Base-by-base conservation (phyloP, 2,888 invertebrate species). In the Schizaphis graminum region DNA sequence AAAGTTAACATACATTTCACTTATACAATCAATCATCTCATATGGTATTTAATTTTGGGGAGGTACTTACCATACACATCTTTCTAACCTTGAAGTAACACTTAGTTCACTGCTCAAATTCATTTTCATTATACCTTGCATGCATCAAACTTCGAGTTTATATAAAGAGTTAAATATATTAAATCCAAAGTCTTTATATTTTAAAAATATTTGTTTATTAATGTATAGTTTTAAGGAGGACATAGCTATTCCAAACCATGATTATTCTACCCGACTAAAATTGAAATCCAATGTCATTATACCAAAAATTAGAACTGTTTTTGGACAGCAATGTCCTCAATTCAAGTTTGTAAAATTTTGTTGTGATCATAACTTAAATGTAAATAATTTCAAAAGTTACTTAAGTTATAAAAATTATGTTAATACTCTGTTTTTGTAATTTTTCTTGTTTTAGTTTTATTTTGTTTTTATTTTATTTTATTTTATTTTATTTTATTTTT, bases 101-200 rank as follows among this genome's bases (percentile, higher is more conserved):
- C 13, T 87, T 0, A 49, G 16, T n/a, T 53, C n/a, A 87, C 49
- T 53, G 0, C 0, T 87, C 87, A 53, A 53, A 53, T 49, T 87
- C 16, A 87, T 57, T 87, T 87, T 89, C 11, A 88, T 49, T 89
- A 26, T 57, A 13, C 89, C 89, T 41, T 3, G 13, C 41, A 11
- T 44, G 44, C 16, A 26, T 44, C 44, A 89, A 89, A 61, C 57
- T 4, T 89, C 16, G 1, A 89, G 44, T 7, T 89, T 89, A 13
- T 44, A 89, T 57, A 61, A 26, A 44, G 44, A 89, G 47, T 61
- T 89, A 61, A 89, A 89, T 57, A 26, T 61, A 28, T 61, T 89
- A 61, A 44, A 28, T 44, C 8, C 44, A 57, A 57, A 57, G 2
- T 57, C 7, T 57, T 7, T 57, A 8, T 57, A 26, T 26, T 26